phyloP scores from a whole-genome alignment of 2,888 invertebrate genomes.

The Ferrisia virgata region DNA sequence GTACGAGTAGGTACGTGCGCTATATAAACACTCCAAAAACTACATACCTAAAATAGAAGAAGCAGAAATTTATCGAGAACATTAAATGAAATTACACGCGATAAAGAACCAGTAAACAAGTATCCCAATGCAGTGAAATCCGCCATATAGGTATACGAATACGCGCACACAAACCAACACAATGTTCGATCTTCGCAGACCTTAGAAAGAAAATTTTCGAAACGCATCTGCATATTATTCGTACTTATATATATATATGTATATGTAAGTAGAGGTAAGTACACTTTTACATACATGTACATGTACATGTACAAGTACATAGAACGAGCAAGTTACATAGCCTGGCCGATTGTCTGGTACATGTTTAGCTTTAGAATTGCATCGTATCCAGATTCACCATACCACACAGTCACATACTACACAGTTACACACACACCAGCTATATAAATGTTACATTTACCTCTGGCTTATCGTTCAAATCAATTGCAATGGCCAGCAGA shows the following conservation, averaged over 20 bases:
- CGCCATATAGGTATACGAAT: not conserved
- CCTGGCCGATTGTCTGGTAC: not conserved
- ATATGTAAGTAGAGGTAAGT: too few relatives aligned
- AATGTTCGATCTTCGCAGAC: not conserved
- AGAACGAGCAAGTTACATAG: not conserved
- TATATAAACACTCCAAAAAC: constrained; percentile 32
- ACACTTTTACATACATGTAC: too few relatives aligned
- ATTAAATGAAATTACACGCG: constrained; percentile 33
- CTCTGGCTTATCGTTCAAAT: constrained; percentile 27
- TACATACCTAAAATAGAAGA: constrained; percentile 32
- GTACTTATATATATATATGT: too few relatives aligned
- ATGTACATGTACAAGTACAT: too few relatives aligned
- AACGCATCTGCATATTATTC: constrained; percentile 27
- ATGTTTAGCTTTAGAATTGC: constrained; percentile 22
- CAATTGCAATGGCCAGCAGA: constrained; percentile 16
- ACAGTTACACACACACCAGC: too few relatives aligned
- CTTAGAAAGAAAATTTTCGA: constrained; percentile 17
- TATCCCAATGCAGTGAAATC: constrained; percentile 29
- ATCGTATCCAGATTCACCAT: constrained; percentile 12
- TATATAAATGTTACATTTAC: constrained; percentile 26
- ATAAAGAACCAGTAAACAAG: constrained; percentile 32
- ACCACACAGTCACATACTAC: too few relatives aligned
- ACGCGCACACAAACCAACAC: too few relatives aligned
- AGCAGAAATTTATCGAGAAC: constrained; percentile 32
- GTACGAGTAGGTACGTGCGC: not conserved